Evolutionary conservation across 2,113 vertebrate genomes (phyloP), one percentile per base, ranked within the genome.

Genomic region (Pangasianodon gigas): DNA sequence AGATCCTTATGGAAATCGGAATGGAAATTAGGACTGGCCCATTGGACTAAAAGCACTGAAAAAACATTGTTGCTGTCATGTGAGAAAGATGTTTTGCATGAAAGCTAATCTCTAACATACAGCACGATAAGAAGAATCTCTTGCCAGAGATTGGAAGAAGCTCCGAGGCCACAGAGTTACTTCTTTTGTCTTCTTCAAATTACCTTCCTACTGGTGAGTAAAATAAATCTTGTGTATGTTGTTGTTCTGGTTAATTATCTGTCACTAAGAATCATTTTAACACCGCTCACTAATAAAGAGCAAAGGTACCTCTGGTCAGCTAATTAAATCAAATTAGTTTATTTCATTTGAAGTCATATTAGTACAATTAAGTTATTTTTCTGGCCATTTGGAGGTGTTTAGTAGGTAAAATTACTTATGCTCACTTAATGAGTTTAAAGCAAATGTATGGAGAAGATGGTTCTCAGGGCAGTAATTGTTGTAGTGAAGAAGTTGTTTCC

Each of bases 21-120:
- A 81, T 81, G 48, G 51, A 81, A 82, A 54, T 82, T 14, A 82
- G 79, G 14, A 18, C 48, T 8, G 79, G 46, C 74, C 41, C 74
- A 46, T 46, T 77, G 74, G 74, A 81, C 46, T 14, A 29, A 52
- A 51, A 54, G 13, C 14, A 51, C 1, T 80, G 14, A n/a, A 52
- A 54, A 79, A 48, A 80, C 9, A 24, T 54, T 81, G 79, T 52
- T 80, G 44, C 24, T 14, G 48, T 54, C 79, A 81, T n/a, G 14
- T n/a, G 48, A 81, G 26, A n/a, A 81, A 80, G 44, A 80, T 80
- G 9, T 44, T 81, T 81, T 81, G 79, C 46, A 81, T 81, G 26
- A 81, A 13, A 0, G 5, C 2, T 10, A 26, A 46, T 46, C 21
- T 46, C 41, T 24, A 19, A 46, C 21, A 77, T 46, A 77, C 2